A percentile compares a stretch with the other conserved stretches of the same genome.
These are phyloP conservation scores for Platycercus adscitus DNA, from an alignment of 2,113 vertebrate genomes.

Conservation along the genomic window DNA sequence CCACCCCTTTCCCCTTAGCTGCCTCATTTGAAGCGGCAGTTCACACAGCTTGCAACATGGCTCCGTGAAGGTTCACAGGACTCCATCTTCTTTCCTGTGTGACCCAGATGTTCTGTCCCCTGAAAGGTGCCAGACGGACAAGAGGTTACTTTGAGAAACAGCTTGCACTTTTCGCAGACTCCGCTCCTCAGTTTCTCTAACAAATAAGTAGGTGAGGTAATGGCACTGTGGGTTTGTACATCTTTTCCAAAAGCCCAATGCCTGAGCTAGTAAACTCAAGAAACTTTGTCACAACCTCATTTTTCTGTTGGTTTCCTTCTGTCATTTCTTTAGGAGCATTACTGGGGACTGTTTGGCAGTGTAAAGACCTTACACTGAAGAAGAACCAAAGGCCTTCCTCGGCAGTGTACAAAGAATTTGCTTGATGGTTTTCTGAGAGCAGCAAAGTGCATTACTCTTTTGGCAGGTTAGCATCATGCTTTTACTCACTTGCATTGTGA, in stretches of 20 bases:
- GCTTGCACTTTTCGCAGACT: constrained; percentile 51
- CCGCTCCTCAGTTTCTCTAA: background rate
- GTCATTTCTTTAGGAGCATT: background rate
- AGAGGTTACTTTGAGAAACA: constrained; percentile 63
- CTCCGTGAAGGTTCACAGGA: constrained; percentile 37
- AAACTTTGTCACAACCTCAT: background rate
- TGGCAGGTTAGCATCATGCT: background rate
- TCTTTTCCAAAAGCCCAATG: constrained; percentile 5
- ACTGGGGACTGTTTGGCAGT: background rate
- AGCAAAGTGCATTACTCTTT: background rate
- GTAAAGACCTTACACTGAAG: background rate
- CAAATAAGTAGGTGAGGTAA: constrained; percentile 36
- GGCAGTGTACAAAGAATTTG: background rate
- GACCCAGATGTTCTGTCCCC: constrained; percentile 50
- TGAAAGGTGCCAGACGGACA: constrained; percentile 58
- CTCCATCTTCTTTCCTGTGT: constrained; percentile 41
- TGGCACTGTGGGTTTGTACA: background rate
- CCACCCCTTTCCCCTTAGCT: background rate
- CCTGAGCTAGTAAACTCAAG: background rate
- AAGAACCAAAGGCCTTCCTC: background rate
- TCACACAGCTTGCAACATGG: constrained; percentile 46
- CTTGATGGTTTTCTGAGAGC: background rate
- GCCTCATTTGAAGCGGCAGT: constrained; percentile 13
- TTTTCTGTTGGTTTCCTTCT: background rate
- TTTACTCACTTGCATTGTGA: background rate